Evolutionary conservation across 2,113 vertebrate genomes (phyloP), one percentile per base, ranked within the genome.

Genomic region (Pycnonotus jocosus): DNA sequence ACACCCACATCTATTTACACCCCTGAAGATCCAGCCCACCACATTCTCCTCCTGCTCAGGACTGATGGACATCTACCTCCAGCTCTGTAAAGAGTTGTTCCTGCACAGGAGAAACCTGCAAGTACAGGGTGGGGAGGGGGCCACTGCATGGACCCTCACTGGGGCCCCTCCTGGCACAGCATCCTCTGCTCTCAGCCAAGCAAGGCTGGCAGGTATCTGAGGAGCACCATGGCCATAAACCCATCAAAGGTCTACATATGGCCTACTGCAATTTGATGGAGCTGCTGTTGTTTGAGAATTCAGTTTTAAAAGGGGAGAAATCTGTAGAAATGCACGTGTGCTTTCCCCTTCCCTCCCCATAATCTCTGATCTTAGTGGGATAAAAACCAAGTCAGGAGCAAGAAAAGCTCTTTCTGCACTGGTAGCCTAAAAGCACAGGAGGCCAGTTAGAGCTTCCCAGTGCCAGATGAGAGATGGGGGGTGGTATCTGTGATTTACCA

Each of bases 121-220:
- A 2, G 11, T 35, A 48, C 21, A 53, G 30, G 10, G 22, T 13
- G 7, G 14, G 22, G 22, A 86, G 16, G 14, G 8, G 11, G 4
- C 2, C 12, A 38, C 6, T 0, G 1, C 30, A 13, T 0, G 2
- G 37, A 45, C 12, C n/a, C 33, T 68, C 2, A 0, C 47, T 5
- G 1, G 25, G 45, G 28, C 40, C 6, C 15, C 79, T 88, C 56
- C 40, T 2, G 3, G 45, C 31, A 25, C 15, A 23, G 30, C 33
- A 47, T 14, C 12, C 0, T 21, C 73, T 2, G 3, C 51, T 53
- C 37, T 2, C n/a, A 37, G 70, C 48, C 4, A 1, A 44, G 60
- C n/a, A 11, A 57, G 50, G 40, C 4, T 24, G 11, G 35, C 56
- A 83, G 56, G 25, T 20, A 4, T 24, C 40, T 25, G 25, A 15